Percentiles rank a stretch among this genome's conserved stretches.
Evolutionary conservation across 1,140 invertebrate species (phyloP).

Genomic region (Drosophila erecta): DNA sequence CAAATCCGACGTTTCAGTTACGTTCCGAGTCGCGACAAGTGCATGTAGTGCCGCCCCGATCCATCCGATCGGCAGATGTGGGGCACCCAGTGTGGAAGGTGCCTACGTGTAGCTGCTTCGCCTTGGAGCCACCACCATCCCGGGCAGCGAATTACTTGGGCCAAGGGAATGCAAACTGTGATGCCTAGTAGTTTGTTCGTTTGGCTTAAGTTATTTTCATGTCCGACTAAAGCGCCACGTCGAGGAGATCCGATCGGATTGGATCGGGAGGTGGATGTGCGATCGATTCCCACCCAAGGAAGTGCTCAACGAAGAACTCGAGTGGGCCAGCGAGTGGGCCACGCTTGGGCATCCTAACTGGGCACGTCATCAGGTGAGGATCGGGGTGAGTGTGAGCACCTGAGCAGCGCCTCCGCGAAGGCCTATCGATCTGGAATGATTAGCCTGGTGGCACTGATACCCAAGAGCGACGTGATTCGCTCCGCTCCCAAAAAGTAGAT

Average conservation of each 20-base stretch:
- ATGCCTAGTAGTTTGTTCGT: slow-evolving; percentile 82
- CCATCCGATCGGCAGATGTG: background rate
- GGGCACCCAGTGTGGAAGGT: background rate
- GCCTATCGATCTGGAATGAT: slow-evolving; percentile 8
- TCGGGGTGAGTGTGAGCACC: background rate
- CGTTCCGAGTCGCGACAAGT: slow-evolving; percentile 82
- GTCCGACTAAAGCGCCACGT: slow-evolving; percentile 64
- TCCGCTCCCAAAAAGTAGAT: slow-evolving; percentile 21
- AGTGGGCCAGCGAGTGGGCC: background rate
- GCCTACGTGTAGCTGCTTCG: slow-evolving; percentile 26
- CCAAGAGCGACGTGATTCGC: slow-evolving; percentile 40
- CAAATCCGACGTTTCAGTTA: slow-evolving; percentile 80
- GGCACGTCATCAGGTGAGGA: slow-evolving; percentile 25
- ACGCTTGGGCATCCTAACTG: background rate
- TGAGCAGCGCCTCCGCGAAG: background rate
- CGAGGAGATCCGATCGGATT: slow-evolving; percentile 19
- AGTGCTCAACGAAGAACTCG: background rate
- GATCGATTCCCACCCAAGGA: background rate
- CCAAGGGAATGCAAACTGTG: slow-evolving; percentile 84
- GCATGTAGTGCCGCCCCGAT: slow-evolving; percentile 61
- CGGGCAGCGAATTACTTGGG: slow-evolving; percentile 83
- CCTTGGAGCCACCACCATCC: background rate
- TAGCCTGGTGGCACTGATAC: slow-evolving; percentile 33
- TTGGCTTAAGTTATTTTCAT: slow-evolving; percentile 85
- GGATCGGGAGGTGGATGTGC: background rate